Evolutionary conservation across 2,888 invertebrate species (phyloP), one percentile per base, ranked within the genome.

Genomic region (Vanessa cardui): DNA sequence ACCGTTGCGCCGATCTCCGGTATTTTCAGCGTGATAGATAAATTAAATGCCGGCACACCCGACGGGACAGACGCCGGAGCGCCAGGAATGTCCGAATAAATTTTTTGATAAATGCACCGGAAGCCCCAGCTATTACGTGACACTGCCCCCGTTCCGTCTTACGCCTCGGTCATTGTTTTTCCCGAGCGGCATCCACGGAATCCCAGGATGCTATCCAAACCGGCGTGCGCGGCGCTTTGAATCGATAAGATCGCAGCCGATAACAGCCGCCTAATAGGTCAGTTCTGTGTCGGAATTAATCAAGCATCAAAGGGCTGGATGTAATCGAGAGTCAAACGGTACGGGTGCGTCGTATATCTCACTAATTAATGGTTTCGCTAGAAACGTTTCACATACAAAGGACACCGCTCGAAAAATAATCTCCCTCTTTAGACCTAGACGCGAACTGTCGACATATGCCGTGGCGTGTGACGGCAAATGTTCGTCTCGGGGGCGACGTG

Each of bases 81-180:
- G 89, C 85, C 78, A 82, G 88, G 90, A 90, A 92, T 92, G 89
- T 81, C 87, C 88, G 84, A 91, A 90, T 90, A 92, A 87, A 84
- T 87, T 90, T 90, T 92, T 90, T 90, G 90, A 90, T 87, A 87
- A 86, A 90, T 87, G 86, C 82, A 90, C 92, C 92, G 92, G 92
- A 92, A 89, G 88, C 39, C 83, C 76, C 76, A 82, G 82, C 88
- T 89, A 91, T 91, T 91, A 90, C 91, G 90, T 89, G 90, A 88
- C 87, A 83, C 82, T 84, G 87, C 81, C 86, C 85, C 84, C 83
- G 86, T 87, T 86, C 84, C 83, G 82, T 83, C 82, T 82, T 82
- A 80, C 81, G 81, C 81, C 87, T 85, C 85, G 78, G 88, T 88
- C 84, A 89, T 90, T 91, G 91, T 92, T 92, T 90, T 91, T 88